These are phyloP conservation scores for Pasiphila rectangulata DNA, from an alignment of 2,888 invertebrate species.

Conservation along the genomic window DNA sequence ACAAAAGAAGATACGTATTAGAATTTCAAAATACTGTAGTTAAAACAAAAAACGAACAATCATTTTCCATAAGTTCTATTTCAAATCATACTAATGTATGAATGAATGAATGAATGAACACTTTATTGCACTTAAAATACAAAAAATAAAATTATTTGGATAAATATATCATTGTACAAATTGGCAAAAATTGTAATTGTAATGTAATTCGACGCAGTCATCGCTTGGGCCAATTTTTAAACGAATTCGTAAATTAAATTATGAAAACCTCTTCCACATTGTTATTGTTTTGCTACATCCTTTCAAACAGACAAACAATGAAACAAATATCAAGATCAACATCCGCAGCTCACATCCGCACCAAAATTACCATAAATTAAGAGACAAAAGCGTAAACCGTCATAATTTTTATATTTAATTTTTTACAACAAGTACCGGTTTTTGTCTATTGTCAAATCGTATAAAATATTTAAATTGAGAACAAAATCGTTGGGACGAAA, in stretches of 20 bases:
- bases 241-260: not conserved
- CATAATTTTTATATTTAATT: conserved; percentile 80
- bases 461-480: conserved; percentile 78
- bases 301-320: conserved; percentile 33
- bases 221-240: not conserved
- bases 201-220: too few relatives aligned
- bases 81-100: too few relatives aligned
- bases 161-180: too few relatives aligned
- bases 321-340: conserved; percentile 31
- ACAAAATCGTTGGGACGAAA: conserved; percentile 74
- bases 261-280: not conserved
- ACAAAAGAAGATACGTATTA: too few relatives aligned
- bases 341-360: conserved; percentile 56
- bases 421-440: conserved; percentile 80
- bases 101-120: too few relatives aligned
- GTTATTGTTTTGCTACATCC: conserved; percentile 19
- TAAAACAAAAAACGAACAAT: too few relatives aligned
- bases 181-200: too few relatives aligned
- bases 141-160: too few relatives aligned
- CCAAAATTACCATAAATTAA: conserved; percentile 72
- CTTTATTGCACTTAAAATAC: not conserved
- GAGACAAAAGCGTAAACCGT: conserved; percentile 69
- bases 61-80: too few relatives aligned
- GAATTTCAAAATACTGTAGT: too few relatives aligned
- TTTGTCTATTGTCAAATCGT: conserved; percentile 74